Evolutionary conservation across 2,113 vertebrate genomes (phyloP).

Genomic region (Melospiza georgiana): DNA sequence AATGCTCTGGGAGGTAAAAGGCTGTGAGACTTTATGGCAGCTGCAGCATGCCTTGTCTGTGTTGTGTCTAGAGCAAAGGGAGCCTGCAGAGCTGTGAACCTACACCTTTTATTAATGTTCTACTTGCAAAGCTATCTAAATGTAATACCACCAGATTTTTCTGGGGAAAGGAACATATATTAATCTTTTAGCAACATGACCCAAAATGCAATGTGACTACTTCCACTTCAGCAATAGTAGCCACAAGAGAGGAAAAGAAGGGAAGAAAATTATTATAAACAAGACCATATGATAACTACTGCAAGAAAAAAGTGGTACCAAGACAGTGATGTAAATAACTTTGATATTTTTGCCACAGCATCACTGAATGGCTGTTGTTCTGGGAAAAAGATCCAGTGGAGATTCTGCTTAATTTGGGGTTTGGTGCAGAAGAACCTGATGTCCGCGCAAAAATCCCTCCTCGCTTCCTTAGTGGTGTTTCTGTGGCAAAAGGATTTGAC

Average conservation of each 20-base stretch:
- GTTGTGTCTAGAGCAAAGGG: background rate
- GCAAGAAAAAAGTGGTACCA: background rate
- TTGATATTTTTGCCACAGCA: conserved; percentile 64
- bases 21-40: background rate
- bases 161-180: background rate
- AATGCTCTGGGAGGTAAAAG: background rate
- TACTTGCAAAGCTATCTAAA: background rate
- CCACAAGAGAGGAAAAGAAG: background rate
- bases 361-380: conserved; percentile 81
- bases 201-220: background rate
- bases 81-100: background rate
- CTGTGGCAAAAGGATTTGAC: conserved; percentile 84
- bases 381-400: conserved; percentile 88
- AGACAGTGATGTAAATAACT: background rate
- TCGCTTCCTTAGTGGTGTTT: conserved; percentile 83
- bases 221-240: background rate
- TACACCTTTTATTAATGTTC: background rate
- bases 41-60: background rate
- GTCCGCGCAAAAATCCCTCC: conserved; percentile 84
- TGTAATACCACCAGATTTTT: background rate
- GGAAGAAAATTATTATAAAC: background rate
- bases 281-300: background rate
- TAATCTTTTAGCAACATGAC: background rate
- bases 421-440: conserved; percentile 87
- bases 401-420: conserved; percentile 89